Evolutionary conservation across 2,888 invertebrate genomes (phyloP).

Genomic region (Andrena hattorfiana): DNA sequence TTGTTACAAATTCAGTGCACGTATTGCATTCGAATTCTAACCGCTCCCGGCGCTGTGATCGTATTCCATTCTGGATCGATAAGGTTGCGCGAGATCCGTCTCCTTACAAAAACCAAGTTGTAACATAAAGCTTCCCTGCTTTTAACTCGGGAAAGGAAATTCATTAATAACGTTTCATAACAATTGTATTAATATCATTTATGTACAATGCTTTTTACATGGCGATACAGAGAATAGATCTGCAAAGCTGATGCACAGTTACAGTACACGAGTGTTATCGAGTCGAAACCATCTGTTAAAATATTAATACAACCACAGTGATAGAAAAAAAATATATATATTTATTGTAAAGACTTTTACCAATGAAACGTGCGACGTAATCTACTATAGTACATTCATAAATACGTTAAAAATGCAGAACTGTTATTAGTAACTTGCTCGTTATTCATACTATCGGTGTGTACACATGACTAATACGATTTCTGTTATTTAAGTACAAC

Average conservation of each 20-base stretch:
- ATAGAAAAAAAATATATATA: slow-evolving; percentile 42
- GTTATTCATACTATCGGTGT: slow-evolving; percentile 23
- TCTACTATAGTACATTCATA: slow-evolving; percentile 65
- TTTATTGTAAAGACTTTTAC: slow-evolving; percentile 22
- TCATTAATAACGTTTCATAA: slow-evolving; percentile 58
- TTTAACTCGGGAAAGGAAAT: slow-evolving; percentile 9
- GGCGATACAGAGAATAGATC: slow-evolving; percentile 70
- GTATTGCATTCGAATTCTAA: no score
- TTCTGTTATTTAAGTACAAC: slow-evolving; percentile 50
- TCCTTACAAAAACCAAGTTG: no score
- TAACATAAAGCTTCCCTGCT: no score
- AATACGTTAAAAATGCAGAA: slow-evolving; percentile 49
- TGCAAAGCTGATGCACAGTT: slow-evolving; percentile 57
- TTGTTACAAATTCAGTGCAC: no score
- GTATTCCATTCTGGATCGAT: no score
- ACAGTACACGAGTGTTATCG: slow-evolving; percentile 70
- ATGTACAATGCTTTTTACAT: slow-evolving; percentile 80
- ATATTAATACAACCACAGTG: slow-evolving; percentile 57
- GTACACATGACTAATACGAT: slow-evolving; percentile 35
- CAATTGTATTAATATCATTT: slow-evolving; percentile 76
- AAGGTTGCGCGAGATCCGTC: no score
- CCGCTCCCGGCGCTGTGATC: no score
- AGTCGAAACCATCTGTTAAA: slow-evolving; percentile 50
- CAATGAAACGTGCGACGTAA: slow-evolving; percentile 24
- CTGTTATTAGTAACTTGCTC: slow-evolving; percentile 29